Evolutionary conservation across 35 echinoderm and acorn worm species (phyloP).

Genomic region (Anneissia japonica): DNA sequence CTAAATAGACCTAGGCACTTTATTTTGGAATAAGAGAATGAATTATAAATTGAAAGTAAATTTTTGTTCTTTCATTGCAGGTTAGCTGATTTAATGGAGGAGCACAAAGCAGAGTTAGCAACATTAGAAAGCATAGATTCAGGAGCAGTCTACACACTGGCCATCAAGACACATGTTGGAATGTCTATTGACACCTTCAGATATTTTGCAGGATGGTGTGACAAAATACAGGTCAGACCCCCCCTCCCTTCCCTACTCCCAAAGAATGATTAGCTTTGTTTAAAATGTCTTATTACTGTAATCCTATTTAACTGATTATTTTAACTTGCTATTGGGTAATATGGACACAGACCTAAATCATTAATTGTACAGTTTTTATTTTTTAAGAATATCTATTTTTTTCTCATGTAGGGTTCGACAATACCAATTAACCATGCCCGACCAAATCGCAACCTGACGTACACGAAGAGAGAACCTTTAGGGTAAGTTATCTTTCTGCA

Average conservation of each 20-base stretch:
- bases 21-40: no score
- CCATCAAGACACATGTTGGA: constrained; percentile 95
- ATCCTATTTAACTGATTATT: no score
- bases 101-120: constrained; percentile 88
- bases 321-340: no score
- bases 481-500: constrained; percentile 69
- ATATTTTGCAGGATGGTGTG: constrained; percentile 99
- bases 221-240: constrained; percentile 85
- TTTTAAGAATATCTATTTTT: background rate
- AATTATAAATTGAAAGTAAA: no score
- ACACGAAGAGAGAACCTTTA: constrained; percentile 90
- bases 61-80: constrained; percentile 7
- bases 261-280: background rate
- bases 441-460: constrained; percentile 95
- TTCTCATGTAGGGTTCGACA: constrained; percentile 51
- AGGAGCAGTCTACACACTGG: constrained; percentile 94
- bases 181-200: constrained; percentile 99
- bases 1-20: background rate
- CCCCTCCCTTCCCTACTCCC: background rate
- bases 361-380: no score
- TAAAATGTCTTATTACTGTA: no score
- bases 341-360: no score
- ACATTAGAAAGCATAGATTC: constrained; percentile 96
- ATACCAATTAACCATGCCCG: constrained; percentile 99
- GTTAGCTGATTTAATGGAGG: constrained; percentile 93